Evolutionary conservation across 2,113 vertebrate genomes (phyloP).

Genomic region (Rhodinocichla rosea): DNA sequence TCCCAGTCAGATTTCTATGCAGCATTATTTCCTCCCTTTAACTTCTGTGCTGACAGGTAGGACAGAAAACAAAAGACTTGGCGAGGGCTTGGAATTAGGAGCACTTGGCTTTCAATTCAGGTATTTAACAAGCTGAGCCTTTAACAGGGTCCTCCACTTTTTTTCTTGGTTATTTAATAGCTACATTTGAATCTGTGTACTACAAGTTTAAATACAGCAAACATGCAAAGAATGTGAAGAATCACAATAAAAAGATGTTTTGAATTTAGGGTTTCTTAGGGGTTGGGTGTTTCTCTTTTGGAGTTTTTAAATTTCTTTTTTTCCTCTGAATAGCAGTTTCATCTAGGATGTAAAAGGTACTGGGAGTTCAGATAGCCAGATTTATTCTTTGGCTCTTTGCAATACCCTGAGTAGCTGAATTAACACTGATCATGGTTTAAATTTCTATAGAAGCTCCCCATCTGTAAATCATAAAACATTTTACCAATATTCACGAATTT

Average conservation of each 20-base stretch:
- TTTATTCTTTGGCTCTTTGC: background rate
- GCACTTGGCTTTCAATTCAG: background rate
- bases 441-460: background rate
- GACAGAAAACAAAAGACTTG: background rate
- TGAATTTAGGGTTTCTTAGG: background rate
- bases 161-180: background rate
- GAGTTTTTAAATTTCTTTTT: background rate
- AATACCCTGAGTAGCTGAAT: background rate
- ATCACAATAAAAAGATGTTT: slow-evolving; percentile 1
- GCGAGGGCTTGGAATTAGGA: background rate
- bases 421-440: background rate
- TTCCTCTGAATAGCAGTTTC: background rate
- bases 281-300: background rate
- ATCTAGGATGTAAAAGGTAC: background rate
- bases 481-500: background rate
- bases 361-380: background rate
- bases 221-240: background rate
- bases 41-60: background rate
- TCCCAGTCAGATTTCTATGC: slow-evolving; percentile 29
- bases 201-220: background rate
- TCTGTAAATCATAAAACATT: slow-evolving; percentile 8
- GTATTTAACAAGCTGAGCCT: background rate
- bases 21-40: slow-evolving; percentile 22
- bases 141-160: background rate
- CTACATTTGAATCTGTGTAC: background rate